phyloP scores from a whole-genome alignment of 2,888 invertebrate genomes.

The Lepidochrysops patricia region DNA sequence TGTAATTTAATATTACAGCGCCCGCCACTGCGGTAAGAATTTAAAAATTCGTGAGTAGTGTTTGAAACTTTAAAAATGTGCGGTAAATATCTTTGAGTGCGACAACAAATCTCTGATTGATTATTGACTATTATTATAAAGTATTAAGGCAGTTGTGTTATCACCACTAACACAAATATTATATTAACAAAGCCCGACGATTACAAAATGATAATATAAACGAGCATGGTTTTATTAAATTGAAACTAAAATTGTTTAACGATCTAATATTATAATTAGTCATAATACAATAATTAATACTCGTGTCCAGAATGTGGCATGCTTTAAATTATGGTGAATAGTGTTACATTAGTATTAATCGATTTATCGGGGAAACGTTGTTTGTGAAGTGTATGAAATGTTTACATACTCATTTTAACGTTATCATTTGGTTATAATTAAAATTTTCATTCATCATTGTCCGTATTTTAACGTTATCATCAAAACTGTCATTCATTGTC shows the following conservation, averaged over 20 bases:
- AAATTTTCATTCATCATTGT: not conserved
- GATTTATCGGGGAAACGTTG: not conserved
- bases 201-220: not conserved
- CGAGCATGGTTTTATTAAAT: not conserved
- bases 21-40: no score
- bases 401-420: not conserved
- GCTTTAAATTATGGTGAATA: not conserved
- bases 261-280: not conserved
- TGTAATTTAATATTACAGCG: no score
- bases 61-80: no score
- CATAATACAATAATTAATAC: conserved; percentile 1
- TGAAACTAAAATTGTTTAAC: not conserved
- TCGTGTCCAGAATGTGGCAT: not conserved
- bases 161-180: not conserved
- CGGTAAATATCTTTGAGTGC: no score
- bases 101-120: no score
- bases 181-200: not conserved
- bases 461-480: not conserved
- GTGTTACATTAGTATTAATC: not conserved
- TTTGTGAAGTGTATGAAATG: not conserved
- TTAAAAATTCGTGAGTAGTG: no score
- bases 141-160: no score
- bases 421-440: not conserved
- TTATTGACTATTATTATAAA: no score
- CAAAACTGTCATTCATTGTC: not conserved